Percentiles rank a stretch among this genome's conserved stretches.
Evolutionary conservation across 2,113 vertebrate species (phyloP).

Genomic region (Larimichthys polyactis): DNA sequence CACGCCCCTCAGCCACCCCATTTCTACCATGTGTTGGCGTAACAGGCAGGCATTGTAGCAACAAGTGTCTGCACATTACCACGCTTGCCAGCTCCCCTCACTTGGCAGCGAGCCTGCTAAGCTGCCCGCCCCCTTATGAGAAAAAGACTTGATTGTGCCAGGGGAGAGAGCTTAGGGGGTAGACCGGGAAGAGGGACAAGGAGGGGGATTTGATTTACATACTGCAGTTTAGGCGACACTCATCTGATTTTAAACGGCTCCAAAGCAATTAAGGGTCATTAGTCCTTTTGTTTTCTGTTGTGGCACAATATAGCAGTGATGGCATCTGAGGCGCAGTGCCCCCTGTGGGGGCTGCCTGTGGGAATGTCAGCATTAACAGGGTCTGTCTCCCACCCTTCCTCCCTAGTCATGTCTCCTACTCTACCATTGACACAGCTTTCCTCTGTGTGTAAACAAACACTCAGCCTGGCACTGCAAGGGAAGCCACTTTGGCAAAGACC

Average conservation of each 20-base stretch:
- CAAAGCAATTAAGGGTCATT: conserved; percentile 86
- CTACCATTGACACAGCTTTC: conserved; percentile 67
- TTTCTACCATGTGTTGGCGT: conserved; percentile 71
- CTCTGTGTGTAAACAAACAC: conserved; percentile 80
- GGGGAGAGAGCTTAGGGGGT: conserved; percentile 73
- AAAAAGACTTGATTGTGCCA: conserved; percentile 87
- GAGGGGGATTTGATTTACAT: conserved; percentile 85
- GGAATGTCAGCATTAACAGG: conserved; percentile 77
- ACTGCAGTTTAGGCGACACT: conserved; percentile 82
- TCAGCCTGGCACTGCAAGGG: conserved; percentile 75
- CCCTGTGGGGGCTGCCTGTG: conserved; percentile 72
- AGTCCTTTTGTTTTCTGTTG: conserved; percentile 84
- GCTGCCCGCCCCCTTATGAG: conserved; percentile 80
- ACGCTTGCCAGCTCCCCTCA: conserved; percentile 80
- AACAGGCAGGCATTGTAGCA: conserved; percentile 83
- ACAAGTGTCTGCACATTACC: conserved; percentile 87
- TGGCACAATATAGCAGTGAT: conserved; percentile 61
- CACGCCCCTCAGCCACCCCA: conserved; percentile 42
- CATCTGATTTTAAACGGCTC: conserved; percentile 85
- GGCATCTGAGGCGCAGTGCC: conserved; percentile 61
- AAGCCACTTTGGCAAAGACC: conserved; percentile 75
- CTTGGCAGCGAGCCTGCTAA: conserved; percentile 84
- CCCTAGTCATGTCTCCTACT: conserved; percentile 56
- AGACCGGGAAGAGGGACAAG: conserved; percentile 48
- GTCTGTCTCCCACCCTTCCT: conserved; percentile 57